Evolutionary conservation across 2,797 vertebrate species (phyloP), one percentile per base, ranked within the genome.

Genomic region (Numenius phaeopus): DNA sequence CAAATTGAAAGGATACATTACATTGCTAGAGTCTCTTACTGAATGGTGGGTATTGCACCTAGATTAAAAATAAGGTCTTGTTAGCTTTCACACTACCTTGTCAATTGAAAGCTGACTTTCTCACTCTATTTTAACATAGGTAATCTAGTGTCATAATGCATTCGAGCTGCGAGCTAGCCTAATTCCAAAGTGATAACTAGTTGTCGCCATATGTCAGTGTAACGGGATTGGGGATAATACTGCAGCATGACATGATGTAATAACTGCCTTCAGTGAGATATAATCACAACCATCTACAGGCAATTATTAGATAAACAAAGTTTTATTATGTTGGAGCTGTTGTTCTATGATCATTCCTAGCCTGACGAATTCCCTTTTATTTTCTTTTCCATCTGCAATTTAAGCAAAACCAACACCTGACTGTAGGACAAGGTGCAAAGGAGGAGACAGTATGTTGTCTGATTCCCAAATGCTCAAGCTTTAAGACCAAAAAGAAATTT

Each of bases 181-280:
- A 82, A 95, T 91, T 96, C 81, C 57, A 87, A 92, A 95, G 58
- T 55, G 64, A 85, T 58, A 81, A 75, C 52, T 44, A 73, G 32
- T 11, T 92, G 34, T 83, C 39, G 71, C 26, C 0, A 0, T 34
- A 77, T 66, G 1, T 50, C 65, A 54, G 65, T 24, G 9, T 32
- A 75, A 78, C 39, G 42, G 65, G 40, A 71, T 2, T 55, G 32
- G 30, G 55, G 5, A 87, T 52, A 87, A 75, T 87, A 86, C 11
- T 67, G 77, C 52, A 91, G 29, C 8, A 65, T 26, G 84, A 50
- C 49, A 40, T n/a, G 46, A 79, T 40, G 6, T 8, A 84, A 46
- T 44, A 89, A 82, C 5, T 67, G 24, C 59, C 75, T 59, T 85
- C 37, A 76, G 89, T 20, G 85, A 73, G 85, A 70, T 54, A 44